phyloP scores from a whole-genome alignment of 2,113 vertebrate genomes.

The Chaetodon trifascialis region DNA sequence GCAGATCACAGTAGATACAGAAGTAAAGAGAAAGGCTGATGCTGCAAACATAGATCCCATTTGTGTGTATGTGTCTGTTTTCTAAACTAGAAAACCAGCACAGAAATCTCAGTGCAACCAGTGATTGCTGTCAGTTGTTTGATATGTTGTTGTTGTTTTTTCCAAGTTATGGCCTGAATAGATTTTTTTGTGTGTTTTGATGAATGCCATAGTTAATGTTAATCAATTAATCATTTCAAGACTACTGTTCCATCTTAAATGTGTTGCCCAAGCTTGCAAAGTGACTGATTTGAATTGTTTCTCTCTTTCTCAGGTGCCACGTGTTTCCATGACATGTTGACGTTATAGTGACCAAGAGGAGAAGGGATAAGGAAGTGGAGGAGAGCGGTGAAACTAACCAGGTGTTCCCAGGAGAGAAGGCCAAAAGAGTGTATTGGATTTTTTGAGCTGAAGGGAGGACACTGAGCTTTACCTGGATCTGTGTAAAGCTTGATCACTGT shows the following conservation, averaged over 20 bases:
- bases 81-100: neutral
- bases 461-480: neutral
- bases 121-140: neutral
- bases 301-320: slow-evolving; percentile 33
- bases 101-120: neutral
- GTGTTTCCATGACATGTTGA: neutral
- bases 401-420: neutral
- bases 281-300: slow-evolving; percentile 1
- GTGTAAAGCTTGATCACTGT: slow-evolving; percentile 30
- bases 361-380: neutral
- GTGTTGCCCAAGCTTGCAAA: neutral
- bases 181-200: neutral
- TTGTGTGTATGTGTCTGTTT: neutral
- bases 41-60: neutral
- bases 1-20: neutral
- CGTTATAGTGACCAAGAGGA: neutral
- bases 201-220: neutral
- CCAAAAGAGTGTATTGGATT: neutral
- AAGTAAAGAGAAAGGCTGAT: neutral
- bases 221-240: neutral
- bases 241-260: neutral
- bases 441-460: neutral
- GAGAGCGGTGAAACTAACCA: neutral
- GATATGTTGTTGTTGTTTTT: neutral
- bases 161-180: neutral